Conservation (phyloP, 2,888 invertebrate species). For the Frankliniella fusca region DNA sequence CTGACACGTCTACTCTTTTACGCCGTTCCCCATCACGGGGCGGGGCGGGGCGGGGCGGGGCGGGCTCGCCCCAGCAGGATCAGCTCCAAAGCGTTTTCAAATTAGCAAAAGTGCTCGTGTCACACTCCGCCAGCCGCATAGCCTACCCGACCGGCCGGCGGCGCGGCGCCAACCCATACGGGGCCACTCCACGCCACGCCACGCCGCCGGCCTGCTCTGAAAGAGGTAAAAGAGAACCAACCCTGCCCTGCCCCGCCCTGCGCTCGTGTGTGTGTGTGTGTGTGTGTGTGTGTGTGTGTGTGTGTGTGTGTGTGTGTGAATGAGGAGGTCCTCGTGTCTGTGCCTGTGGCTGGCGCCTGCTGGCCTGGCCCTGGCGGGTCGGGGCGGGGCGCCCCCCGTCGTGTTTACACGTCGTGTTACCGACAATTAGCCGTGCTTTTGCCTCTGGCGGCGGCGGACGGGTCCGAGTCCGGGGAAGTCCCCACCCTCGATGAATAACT, state of each 20-base stretch:
- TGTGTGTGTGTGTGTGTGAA: neutral
- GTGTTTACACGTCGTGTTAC: slow-evolving; percentile 2
- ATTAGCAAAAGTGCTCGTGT: slow-evolving; percentile 6
- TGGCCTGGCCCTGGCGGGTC: neutral
- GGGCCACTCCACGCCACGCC: neutral
- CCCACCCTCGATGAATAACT: neutral
- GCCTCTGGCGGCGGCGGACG: neutral
- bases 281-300: too few species aligned
- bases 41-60: neutral
- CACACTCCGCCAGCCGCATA: neutral
- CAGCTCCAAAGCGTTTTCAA: slow-evolving; percentile 1
- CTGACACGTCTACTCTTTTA: neutral
- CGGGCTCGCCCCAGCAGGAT: neutral
- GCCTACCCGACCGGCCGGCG: neutral
- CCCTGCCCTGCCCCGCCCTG: neutral
- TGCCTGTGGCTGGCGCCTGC: neutral
- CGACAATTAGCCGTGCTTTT: slow-evolving; percentile 6
- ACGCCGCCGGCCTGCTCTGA: neutral
- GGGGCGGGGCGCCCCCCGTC: neutral
- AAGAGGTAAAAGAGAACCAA: neutral
- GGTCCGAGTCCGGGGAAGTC: too few species aligned
- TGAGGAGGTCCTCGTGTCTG: neutral
- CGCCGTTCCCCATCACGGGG: neutral
- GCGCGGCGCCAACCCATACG: neutral
- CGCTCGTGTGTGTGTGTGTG: too few species aligned